Conservation (phyloP, 2,113 vertebrate genomes). For the Mionectes macconnelli region DNA sequence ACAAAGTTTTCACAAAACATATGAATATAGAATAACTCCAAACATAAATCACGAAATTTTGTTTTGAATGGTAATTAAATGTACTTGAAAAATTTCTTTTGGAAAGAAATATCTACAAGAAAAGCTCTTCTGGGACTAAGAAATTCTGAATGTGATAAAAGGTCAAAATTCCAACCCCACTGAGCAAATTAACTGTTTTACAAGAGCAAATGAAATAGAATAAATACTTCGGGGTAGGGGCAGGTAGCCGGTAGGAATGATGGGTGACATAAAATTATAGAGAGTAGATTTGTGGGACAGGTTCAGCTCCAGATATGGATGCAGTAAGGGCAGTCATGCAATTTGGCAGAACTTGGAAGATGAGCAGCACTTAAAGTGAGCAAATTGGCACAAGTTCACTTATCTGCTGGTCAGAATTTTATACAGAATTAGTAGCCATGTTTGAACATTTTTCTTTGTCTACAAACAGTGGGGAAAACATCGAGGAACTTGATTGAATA, state of each 20-base stretch:
- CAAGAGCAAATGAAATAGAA: not conserved
- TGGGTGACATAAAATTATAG: not conserved
- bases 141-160: not conserved
- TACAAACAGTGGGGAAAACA: not conserved
- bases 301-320: not conserved
- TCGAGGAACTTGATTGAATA: not conserved
- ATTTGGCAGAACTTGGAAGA: not conserved
- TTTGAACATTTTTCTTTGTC: not conserved
- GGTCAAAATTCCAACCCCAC: not conserved
- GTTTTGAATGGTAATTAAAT: not conserved
- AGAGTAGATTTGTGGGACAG: rapidly evolving
- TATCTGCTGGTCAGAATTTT: not conserved
- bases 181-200: not conserved
- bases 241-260: not conserved
- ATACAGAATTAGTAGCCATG: not conserved
- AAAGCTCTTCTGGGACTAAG: not conserved
- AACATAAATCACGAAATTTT: not conserved
- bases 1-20: not conserved
- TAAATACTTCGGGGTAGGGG: not conserved
- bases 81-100: not conserved
- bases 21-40: not conserved
- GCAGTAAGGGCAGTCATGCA: not conserved
- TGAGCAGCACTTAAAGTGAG: not conserved
- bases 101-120: not conserved
- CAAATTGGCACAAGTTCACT: not conserved